These are phyloP conservation scores for Catocala nupta DNA, from an alignment of 2,888 invertebrate species.

Conservation along the genomic window DNA sequence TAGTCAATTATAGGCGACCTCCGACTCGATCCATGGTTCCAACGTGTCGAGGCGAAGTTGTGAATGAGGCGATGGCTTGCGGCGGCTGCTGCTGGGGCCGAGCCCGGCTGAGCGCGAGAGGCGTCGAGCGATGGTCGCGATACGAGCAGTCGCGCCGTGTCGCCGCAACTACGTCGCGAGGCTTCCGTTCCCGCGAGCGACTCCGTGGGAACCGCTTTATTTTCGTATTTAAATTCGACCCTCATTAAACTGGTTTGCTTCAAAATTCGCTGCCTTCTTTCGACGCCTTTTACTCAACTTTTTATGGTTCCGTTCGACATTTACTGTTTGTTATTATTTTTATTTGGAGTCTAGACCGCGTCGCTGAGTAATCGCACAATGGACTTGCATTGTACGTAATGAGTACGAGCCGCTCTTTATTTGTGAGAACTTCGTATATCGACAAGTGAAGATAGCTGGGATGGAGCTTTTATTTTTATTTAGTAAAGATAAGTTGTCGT, in stretches of 20 bases:
- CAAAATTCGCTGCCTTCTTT: slow-evolving; percentile 87
- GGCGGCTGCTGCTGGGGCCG: slow-evolving; percentile 12
- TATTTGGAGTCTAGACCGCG: slow-evolving; percentile 75
- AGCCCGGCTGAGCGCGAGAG: slow-evolving; percentile 40
- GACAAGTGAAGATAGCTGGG: slow-evolving; percentile 45
- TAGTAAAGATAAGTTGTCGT: slow-evolving; percentile 15
- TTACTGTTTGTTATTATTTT: slow-evolving; percentile 81
- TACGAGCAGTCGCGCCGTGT: slow-evolving; percentile 56
- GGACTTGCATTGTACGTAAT: slow-evolving; percentile 67
- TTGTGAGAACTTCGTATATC: slow-evolving; percentile 53
- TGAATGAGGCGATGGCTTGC: slow-evolving; percentile 42
- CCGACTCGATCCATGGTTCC: slow-evolving; percentile 46
- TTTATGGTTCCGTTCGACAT: slow-evolving; percentile 87
- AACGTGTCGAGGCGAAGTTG: slow-evolving; percentile 29
- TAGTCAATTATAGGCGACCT: slow-evolving; percentile 62
- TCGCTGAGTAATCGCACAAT: slow-evolving; percentile 66
- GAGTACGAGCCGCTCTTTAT: slow-evolving; percentile 69
- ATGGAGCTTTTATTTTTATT: slow-evolving; percentile 36
- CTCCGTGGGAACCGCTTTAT: slow-evolving; percentile 86
- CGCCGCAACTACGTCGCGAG: slow-evolving; percentile 71
- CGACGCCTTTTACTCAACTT: slow-evolving; percentile 87
- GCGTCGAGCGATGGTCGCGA: slow-evolving; percentile 60
- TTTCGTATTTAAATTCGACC: slow-evolving; percentile 87
- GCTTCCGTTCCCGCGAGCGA: slow-evolving; percentile 86
- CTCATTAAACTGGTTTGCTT: slow-evolving; percentile 87